Base-by-base conservation (phyloP, 2,888 invertebrate species). In the Lepidocyrtoides sp. region DNA sequence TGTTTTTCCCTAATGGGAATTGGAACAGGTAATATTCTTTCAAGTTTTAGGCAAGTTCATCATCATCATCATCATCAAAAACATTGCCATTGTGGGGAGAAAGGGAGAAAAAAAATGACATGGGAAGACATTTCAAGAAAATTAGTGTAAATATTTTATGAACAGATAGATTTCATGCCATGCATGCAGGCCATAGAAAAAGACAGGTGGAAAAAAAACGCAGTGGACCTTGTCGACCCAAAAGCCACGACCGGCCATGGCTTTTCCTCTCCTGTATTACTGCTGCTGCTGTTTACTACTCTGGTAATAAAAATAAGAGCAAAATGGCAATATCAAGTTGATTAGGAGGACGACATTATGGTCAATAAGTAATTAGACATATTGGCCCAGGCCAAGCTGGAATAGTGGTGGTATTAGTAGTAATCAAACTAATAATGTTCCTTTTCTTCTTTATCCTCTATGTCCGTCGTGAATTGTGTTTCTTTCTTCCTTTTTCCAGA, bases 321-420 rank as follows among this genome's bases (percentile, higher is more conserved):
- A n/a, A 79, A 26, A 32, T 54, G 51, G 32, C 79, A 26, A 17
- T 54, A 44, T 48, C 20, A 54, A 32, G 26, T 54, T 79, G 54
- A 79, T 77, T 36, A 48, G 48, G 75, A 85, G 48, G n/a, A n/a
- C n/a, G 54, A 72, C 36, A 72, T 51, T 7, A 7, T 90, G 60
- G 41, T 92, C 63, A 91, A 92, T 92, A 91, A 91, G 90, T 91
- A 90, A 92, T 91, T 87, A 91, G 92, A 92, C 92, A 91, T 90
- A 91, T 92, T 92, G 91, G 72, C 77, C 82, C 20, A 20, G 20
- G 8, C 23, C 44, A 72, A 12, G 44, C 5, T 14, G 32, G 32
- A n/a, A 51, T 54, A n/a, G n/a, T n/a, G n/a, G n/a, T n/a, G n/a
- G n/a, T n/a, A n/a, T 17, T 26, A 63, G 7, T 7, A 54, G 29